Evolutionary conservation across 2,888 invertebrate species (phyloP).

Genomic region (Sphinx pinastri): DNA sequence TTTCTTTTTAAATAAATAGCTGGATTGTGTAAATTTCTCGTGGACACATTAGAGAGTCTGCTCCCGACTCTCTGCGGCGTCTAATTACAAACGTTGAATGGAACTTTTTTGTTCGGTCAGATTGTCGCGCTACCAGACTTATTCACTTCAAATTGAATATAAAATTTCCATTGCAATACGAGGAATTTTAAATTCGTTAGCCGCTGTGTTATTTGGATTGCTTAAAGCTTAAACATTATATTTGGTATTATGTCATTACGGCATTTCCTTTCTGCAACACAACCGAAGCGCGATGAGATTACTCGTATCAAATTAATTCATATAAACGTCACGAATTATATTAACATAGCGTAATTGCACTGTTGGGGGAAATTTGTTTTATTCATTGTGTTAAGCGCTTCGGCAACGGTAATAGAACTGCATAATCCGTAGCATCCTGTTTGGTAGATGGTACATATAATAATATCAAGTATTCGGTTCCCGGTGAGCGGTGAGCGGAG

Average conservation of each 20-base stretch:
- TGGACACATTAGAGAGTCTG: slow-evolving; percentile 48
- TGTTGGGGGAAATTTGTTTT: slow-evolving; percentile 8
- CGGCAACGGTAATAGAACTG: slow-evolving; percentile 45
- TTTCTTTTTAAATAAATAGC: slow-evolving; percentile 36
- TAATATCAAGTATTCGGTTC: slow-evolving; percentile 72
- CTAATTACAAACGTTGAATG: slow-evolving; percentile 75
- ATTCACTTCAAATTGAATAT: slow-evolving; percentile 74
- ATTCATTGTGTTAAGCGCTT: slow-evolving; percentile 36
- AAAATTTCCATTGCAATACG: slow-evolving; percentile 55
- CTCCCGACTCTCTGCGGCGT: slow-evolving; percentile 54
- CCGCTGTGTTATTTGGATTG: slow-evolving; percentile 39
- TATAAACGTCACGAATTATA: slow-evolving; percentile 17
- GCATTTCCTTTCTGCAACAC: not conserved
- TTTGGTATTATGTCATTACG: slow-evolving; percentile 15
- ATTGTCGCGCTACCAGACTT: slow-evolving; percentile 70
- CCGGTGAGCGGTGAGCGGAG: slow-evolving; percentile 11
- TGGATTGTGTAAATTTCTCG: slow-evolving; percentile 45
- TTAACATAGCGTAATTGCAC: slow-evolving; percentile 9
- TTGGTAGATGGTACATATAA: slow-evolving; percentile 68
- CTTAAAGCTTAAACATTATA: slow-evolving; percentile 34
- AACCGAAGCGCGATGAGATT: not conserved
- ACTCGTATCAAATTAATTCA: not conserved
- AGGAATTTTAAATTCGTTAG: slow-evolving; percentile 47
- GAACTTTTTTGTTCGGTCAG: slow-evolving; percentile 69
- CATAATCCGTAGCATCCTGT: slow-evolving; percentile 64